These are phyloP conservation scores for Nixonia krombeini DNA, from an alignment of 1,140 invertebrate species.

Conservation along the genomic window DNA sequence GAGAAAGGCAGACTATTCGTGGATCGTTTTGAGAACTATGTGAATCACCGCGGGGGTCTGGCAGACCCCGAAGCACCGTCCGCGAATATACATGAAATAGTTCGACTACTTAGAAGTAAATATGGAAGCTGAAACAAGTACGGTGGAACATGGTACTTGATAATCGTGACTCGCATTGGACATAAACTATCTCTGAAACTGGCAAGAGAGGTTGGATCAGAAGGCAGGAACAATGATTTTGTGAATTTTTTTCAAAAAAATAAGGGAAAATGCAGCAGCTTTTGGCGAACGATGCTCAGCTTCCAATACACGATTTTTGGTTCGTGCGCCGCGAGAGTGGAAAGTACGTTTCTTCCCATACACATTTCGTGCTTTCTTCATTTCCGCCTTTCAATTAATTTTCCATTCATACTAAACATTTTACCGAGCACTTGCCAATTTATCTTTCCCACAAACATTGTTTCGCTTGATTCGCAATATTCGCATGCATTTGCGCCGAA, in stretches of 20 bases:
- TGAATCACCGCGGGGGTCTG: constrained; percentile 67
- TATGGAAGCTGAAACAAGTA: constrained; percentile 53
- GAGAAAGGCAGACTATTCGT: constrained; percentile 70
- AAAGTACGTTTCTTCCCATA: no score
- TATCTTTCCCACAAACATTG: no score
- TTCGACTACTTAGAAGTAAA: constrained; percentile 54
- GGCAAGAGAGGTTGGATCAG: constrained; percentile 18
- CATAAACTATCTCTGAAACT: constrained; percentile 44
- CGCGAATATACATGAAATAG: constrained; percentile 53
- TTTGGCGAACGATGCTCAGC: constrained; percentile 31
- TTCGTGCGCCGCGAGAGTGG: not conserved
- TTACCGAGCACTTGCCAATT: no score
- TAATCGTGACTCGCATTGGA: constrained; percentile 44
- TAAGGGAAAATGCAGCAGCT: constrained; percentile 35
- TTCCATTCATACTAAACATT: no score
- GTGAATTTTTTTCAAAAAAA: constrained; percentile 23
- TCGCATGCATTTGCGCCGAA: no score
- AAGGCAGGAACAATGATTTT: constrained; percentile 21
- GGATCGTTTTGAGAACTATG: constrained; percentile 69
- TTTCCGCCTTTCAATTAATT: not conserved
- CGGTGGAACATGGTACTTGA: constrained; percentile 36
- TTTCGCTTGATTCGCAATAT: no score
- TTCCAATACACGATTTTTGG: constrained; percentile 23
- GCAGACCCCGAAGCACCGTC: constrained; percentile 14
- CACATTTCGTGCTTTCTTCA: no score